Conservation (phyloP, 2,113 vertebrate species). For the Deroptyus accipitrinus region DNA sequence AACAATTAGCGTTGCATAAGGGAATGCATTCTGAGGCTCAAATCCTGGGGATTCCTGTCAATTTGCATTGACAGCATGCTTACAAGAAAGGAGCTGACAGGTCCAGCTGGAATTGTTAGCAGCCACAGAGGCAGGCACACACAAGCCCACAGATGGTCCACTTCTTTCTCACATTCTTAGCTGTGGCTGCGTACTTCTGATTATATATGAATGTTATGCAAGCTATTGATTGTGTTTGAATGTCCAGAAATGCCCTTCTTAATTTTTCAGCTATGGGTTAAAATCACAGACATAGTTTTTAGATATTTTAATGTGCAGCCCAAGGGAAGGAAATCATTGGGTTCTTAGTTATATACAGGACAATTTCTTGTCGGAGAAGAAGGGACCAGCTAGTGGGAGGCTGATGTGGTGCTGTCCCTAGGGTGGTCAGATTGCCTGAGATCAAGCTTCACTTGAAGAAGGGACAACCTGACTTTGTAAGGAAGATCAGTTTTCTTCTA, state of each 20-base stretch:
- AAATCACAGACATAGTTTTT: neutral
- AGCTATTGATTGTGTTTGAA: neutral
- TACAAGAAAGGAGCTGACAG: neutral
- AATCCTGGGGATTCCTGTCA: neutral
- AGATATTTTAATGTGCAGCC: neutral
- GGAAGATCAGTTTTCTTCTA: neutral
- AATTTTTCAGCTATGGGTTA: neutral
- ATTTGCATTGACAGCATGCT: conserved; percentile 7
- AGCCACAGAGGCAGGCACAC: neutral
- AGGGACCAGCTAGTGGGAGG: neutral
- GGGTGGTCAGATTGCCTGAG: neutral
- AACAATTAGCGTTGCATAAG: neutral
- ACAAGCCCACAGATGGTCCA: neutral
- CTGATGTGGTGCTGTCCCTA: neutral
- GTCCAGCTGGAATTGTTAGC: conserved; percentile 6
- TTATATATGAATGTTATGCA: neutral
- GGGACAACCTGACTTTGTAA: neutral
- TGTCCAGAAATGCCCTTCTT: neutral
- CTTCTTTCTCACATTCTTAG: neutral
- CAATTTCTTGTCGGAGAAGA: neutral
- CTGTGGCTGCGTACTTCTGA: neutral
- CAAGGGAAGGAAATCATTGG: neutral
- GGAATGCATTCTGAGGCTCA: neutral
- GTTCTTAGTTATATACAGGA: neutral
- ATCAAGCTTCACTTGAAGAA: neutral